These are phyloP conservation scores for Epinephelus cyanopodus DNA, from an alignment of 2,113 vertebrate species.

Conservation along the genomic window DNA sequence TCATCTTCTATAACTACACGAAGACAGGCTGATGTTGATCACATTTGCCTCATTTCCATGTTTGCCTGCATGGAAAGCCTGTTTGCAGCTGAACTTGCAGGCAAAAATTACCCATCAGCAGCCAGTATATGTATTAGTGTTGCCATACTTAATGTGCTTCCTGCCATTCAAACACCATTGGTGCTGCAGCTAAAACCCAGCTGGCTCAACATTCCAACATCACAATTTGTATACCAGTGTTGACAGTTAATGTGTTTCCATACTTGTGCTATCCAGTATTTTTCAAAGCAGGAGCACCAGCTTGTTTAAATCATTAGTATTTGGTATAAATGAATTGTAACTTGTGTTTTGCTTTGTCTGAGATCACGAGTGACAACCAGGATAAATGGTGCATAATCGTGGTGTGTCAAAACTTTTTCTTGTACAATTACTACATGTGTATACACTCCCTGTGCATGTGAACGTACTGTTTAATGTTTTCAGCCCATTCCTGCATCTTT, in stretches of 20 bases:
- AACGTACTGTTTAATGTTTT: background rate
- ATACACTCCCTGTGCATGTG: background rate
- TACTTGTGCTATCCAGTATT: background rate
- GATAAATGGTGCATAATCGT: background rate
- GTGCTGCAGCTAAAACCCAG: constrained; percentile 33
- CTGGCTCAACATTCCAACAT: background rate
- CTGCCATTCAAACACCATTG: constrained; percentile 23
- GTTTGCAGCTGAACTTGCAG: constrained; percentile 21
- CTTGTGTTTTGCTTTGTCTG: background rate
- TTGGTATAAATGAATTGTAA: background rate
- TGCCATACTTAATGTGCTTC: constrained; percentile 1
- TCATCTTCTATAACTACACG: background rate
- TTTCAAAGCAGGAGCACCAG: background rate
- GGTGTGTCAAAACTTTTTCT: background rate
- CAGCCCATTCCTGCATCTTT: constrained; percentile 9
- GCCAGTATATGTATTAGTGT: background rate
- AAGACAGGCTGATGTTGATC: constrained; percentile 15
- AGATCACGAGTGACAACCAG: background rate
- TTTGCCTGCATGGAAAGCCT: constrained; percentile 29
- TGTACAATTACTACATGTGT: background rate
- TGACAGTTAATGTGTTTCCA: constrained; percentile 17
- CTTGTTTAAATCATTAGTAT: background rate
- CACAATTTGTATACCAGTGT: background rate
- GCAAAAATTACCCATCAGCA: constrained; percentile 18
- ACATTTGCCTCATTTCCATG: constrained; percentile 29